phyloP scores from a whole-genome alignment of 2,797 vertebrate species.

The Thamnophis elegans region DNA sequence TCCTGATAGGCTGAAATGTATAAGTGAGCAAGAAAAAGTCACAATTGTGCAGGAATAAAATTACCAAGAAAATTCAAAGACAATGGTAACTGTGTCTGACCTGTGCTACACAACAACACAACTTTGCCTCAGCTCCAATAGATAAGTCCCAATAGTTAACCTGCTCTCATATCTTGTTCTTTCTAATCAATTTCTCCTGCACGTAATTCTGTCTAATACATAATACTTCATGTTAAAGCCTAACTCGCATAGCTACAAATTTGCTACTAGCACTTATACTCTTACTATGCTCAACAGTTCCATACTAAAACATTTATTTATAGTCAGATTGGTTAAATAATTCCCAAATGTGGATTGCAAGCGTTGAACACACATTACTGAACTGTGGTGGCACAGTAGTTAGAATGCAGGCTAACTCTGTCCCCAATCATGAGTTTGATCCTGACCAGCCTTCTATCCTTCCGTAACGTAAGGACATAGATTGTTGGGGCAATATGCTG shows the following conservation, averaged over 20 bases:
- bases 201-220: neutral
- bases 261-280: neutral
- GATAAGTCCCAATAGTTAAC: neutral
- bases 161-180: neutral
- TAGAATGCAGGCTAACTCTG: neutral
- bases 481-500: neutral
- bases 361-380: neutral
- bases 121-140: neutral
- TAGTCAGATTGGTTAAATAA: neutral
- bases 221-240: neutral
- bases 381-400: neutral
- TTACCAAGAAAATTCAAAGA: neutral
- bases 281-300: neutral
- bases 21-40: neutral
- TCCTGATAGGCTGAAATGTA: neutral
- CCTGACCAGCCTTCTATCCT: neutral
- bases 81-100: neutral
- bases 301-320: neutral
- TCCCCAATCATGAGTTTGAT: neutral
- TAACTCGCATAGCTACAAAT: neutral
- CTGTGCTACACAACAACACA: neutral
- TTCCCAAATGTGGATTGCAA: rapidly evolving
- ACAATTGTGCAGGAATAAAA: neutral
- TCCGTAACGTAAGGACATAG: neutral
- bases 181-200: neutral